Evolutionary conservation across 2,888 invertebrate species (phyloP).

Genomic region (Pyrrhia umbra): DNA sequence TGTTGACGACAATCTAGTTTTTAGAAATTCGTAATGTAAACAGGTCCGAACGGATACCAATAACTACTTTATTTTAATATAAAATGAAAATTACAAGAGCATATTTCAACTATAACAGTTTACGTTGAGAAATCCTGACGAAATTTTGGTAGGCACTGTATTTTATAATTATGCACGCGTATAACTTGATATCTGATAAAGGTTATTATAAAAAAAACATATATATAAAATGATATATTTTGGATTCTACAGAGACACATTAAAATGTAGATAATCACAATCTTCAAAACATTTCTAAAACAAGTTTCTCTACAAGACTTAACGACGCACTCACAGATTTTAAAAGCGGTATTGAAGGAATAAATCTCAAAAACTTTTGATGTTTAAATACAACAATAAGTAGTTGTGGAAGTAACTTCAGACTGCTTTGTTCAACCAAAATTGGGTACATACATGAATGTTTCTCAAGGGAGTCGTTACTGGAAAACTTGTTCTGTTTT

Average conservation of each 20-base stretch:
- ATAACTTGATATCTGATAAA: too few species aligned
- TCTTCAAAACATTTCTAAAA: slow-evolving; percentile 10
- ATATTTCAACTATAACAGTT: too few species aligned
- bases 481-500: slow-evolving; percentile 37
- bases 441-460: slow-evolving; percentile 33
- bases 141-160: too few species aligned
- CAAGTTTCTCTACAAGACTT: not conserved
- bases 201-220: too few species aligned
- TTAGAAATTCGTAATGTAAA: too few species aligned
- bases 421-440: slow-evolving; percentile 21
- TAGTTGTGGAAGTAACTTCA: slow-evolving; percentile 12
- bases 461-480: slow-evolving; percentile 35
- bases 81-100: too few species aligned
- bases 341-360: slow-evolving; percentile 30
- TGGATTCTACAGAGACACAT: not conserved
- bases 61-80: too few species aligned
- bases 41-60: too few species aligned
- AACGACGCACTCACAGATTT: slow-evolving; percentile 30
- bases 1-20: too few species aligned
- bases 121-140: too few species aligned
- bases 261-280: not conserved
- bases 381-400: slow-evolving; percentile 52
- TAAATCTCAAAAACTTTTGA: slow-evolving; percentile 54
- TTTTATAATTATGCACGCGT: too few species aligned
- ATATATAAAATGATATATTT: too few species aligned